These are phyloP conservation scores for Hypotaenidia philippensis DNA, from an alignment of 2,797 vertebrate genomes.

Conservation along the genomic window DNA sequence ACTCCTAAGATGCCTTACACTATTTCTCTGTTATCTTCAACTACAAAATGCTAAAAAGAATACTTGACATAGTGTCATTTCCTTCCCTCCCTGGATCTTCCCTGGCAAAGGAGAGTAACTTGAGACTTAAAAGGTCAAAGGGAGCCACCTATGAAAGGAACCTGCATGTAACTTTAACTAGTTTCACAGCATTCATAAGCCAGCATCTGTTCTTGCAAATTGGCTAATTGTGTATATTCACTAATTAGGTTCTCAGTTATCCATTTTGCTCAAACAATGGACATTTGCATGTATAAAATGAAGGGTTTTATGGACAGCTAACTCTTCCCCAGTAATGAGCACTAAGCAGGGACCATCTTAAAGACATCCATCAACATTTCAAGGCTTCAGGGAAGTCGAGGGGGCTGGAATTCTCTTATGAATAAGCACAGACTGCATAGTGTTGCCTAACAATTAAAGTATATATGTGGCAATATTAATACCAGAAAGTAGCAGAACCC, in stretches of 20 bases:
- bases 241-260: constrained; percentile 64
- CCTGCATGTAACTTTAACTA: neutral
- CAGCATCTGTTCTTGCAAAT: constrained; percentile 44
- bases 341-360: neutral
- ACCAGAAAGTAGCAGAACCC: constrained; percentile 45
- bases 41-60: neutral
- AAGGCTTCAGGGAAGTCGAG: neutral
- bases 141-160: neutral
- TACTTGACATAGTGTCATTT: neutral
- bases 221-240: constrained; percentile 28
- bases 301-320: constrained; percentile 33
- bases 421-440: neutral
- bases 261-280: constrained; percentile 43
- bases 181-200: neutral
- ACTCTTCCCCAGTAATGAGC: constrained; percentile 27
- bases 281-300: constrained; percentile 16
- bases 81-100: neutral
- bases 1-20: neutral
- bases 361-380: constrained; percentile 50
- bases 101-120: neutral
- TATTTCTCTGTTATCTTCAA: neutral
- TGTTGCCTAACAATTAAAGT: constrained; percentile 62
- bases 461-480: constrained; percentile 51
- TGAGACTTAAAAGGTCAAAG: neutral
- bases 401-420: constrained; percentile 40